phyloP scores from a whole-genome alignment of 1,140 invertebrate genomes.

The Halictus rubicundus region DNA sequence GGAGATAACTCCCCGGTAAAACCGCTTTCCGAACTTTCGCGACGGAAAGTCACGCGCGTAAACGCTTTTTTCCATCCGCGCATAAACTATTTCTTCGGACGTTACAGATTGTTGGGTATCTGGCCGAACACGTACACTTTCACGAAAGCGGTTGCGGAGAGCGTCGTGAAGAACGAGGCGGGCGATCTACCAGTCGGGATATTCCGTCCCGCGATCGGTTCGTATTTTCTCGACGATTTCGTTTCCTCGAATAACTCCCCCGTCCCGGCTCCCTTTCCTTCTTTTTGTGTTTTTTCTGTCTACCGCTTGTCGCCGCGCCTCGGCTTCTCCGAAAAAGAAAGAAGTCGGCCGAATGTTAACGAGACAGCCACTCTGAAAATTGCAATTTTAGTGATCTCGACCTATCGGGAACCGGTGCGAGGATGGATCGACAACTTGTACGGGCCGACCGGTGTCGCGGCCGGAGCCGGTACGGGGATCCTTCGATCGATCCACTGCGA shows the following conservation, averaged over 20 bases:
- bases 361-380: not conserved
- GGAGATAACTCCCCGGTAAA: constrained; percentile 84
- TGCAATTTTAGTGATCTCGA: constrained; percentile 79
- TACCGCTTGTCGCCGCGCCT: not conserved
- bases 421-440: constrained; percentile 96
- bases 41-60: too few relatives aligned
- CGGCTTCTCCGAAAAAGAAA: not conserved
- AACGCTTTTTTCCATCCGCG: not conserved
- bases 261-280: too few relatives aligned
- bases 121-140: constrained; percentile 88
- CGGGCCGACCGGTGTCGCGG: constrained; percentile 90
- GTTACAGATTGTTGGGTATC: constrained; percentile 78
- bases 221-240: not conserved
- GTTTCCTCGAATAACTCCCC: not conserved
- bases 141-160: constrained; percentile 87
- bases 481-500: constrained; percentile 86
- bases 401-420: constrained; percentile 80
- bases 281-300: not conserved
- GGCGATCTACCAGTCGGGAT: constrained; percentile 86
- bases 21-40: constrained; percentile 6
- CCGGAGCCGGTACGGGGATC: constrained; percentile 88
- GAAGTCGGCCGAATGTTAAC: not conserved
- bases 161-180: constrained; percentile 81
- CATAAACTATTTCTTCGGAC: not conserved
- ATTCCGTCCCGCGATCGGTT: constrained; percentile 90